A percentile compares a stretch with the other conserved stretches of the same genome.
These are phyloP conservation scores for Crypturellus tataupa DNA, from an alignment of 2,797 vertebrate genomes.

Conservation along the genomic window DNA sequence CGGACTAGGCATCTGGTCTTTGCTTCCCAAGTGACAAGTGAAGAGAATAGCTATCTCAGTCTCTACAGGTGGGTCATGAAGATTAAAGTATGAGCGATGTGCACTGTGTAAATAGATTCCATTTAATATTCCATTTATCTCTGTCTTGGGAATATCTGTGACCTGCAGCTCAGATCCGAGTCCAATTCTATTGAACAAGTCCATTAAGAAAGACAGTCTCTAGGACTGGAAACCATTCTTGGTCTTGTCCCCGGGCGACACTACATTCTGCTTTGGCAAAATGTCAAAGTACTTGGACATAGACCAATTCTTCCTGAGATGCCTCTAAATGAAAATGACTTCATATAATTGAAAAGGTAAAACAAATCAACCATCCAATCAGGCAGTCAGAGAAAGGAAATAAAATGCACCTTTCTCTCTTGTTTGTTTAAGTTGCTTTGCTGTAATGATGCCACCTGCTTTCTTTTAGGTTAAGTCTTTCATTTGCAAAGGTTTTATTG, in stretches of 20 bases:
- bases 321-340: background rate
- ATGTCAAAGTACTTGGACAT: background rate
- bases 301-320: background rate
- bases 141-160: background rate
- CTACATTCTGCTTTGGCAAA: background rate
- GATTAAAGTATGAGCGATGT: background rate
- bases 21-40: background rate
- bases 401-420: background rate
- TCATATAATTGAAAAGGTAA: background rate
- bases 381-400: background rate
- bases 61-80: background rate
- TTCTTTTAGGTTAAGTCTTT: constrained; percentile 27
- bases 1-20: background rate
- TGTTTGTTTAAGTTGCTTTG: background rate
- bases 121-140: background rate
- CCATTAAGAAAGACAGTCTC: background rate
- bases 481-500: constrained; percentile 14
- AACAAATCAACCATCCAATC: background rate
- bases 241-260: background rate
- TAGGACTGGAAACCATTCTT: background rate
- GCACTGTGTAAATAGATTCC: background rate
- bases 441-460: constrained; percentile 14
- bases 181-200: background rate
- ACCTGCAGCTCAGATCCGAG: background rate
- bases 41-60: background rate